Conservation (phyloP, 2,797 vertebrate species). For the Acanthornis magna region DNA sequence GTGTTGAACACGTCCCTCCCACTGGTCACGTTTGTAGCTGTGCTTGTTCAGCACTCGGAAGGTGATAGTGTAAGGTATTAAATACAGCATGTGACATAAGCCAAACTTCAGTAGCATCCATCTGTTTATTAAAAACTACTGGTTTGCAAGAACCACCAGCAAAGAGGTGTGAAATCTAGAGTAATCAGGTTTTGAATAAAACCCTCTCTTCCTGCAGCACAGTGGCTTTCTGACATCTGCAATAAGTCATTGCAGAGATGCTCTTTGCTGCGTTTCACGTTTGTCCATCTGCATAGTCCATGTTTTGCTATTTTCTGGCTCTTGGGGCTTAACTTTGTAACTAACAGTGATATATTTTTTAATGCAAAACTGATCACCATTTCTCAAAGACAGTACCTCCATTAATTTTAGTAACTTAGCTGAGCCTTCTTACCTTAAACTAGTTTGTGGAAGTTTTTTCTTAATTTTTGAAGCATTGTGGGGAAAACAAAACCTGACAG, state of each 20-base stretch:
- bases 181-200: not conserved
- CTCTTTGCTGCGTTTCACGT: not conserved
- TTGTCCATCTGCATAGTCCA: not conserved
- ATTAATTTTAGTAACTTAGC: not conserved
- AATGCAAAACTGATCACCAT: not conserved
- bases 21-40: not conserved
- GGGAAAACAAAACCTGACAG: not conserved
- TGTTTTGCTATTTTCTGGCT: not conserved
- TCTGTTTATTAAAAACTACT: not conserved
- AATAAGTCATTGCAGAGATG: not conserved
- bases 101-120: not conserved
- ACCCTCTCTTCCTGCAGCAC: not conserved
- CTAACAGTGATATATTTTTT: not conserved
- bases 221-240: not conserved
- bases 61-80: not conserved
- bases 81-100: not conserved
- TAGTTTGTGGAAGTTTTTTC: not conserved
- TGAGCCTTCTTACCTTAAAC: not conserved
- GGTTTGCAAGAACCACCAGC: not conserved
- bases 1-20: not conserved
- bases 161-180: not conserved
- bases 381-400: not conserved
- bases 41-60: not conserved
- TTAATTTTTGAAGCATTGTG: not conserved
- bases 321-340: not conserved